A percentile compares a stretch with the other conserved stretches of the same genome.
These are phyloP conservation scores for Campodea augens DNA, from an alignment of 1,140 invertebrate species.

Conservation along the genomic window DNA sequence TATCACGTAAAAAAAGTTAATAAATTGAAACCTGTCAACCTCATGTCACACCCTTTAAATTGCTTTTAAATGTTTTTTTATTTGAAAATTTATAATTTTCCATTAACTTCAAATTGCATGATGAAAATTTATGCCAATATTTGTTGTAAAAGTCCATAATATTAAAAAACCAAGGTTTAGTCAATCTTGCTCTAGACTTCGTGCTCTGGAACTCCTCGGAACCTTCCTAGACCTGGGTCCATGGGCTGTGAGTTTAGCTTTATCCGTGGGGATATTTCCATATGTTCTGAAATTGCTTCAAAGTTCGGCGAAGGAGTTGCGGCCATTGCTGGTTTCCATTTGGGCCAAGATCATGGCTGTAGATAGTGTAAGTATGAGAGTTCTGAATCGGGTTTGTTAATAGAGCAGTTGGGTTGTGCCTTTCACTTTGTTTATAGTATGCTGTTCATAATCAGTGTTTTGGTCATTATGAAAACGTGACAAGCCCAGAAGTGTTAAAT, in stretches of 20 bases:
- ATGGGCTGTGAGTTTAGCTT: constrained; percentile 89
- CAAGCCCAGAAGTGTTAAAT: too few species aligned
- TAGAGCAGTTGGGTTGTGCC: constrained; percentile 1
- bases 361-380: constrained; percentile 54
- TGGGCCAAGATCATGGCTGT: constrained; percentile 98
- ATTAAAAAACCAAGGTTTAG: too few species aligned
- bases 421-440: constrained; percentile 1
- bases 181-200: too few species aligned
- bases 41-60: too few species aligned
- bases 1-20: too few species aligned
- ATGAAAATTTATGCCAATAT: too few species aligned
- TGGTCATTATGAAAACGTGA: too few species aligned
- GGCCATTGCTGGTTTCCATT: constrained; percentile 87
- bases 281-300: constrained; percentile 93
- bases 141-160: too few species aligned
- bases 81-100: too few species aligned
- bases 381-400: neutral
- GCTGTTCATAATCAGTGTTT: constrained; percentile 3
- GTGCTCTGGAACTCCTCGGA: constrained; percentile 86
- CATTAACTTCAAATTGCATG: too few species aligned
- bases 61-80: too few species aligned
- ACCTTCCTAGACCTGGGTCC: constrained; percentile 88
- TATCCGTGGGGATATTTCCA: constrained; percentile 96
- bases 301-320: constrained; percentile 74
- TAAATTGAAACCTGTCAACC: too few species aligned